Percentiles rank a stretch among this genome's conserved stretches.
Evolutionary conservation across 1,140 invertebrate species (phyloP).

Genomic region (Dendroctonus valens): DNA sequence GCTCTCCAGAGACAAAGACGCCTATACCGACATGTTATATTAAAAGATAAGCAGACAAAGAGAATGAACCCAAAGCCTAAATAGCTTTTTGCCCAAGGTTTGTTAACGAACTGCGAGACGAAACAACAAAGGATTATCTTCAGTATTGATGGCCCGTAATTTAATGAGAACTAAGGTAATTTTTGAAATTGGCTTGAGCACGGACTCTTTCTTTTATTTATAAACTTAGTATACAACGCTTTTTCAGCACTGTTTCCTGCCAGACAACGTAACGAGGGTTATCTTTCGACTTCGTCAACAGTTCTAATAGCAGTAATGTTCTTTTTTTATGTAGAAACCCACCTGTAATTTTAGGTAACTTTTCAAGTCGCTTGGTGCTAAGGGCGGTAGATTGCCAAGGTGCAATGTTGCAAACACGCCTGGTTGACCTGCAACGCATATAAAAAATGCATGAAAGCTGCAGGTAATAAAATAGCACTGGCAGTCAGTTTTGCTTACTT

Average conservation of each 20-base stretch:
- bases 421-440: conserved; percentile 68
- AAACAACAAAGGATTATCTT: not conserved
- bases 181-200: not conserved
- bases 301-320: too few relatives aligned
- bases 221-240: not conserved
- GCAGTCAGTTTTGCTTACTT: conserved; percentile 10
- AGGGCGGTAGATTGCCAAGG: conserved; percentile 37
- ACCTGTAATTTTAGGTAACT: conserved; percentile 38
- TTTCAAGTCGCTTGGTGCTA: conserved; percentile 32
- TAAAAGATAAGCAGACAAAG: too few relatives aligned
- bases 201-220: not conserved
- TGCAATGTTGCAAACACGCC: conserved; percentile 55
- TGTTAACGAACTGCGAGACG: not conserved
- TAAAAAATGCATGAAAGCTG: conserved; percentile 29
- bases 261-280: too few relatives aligned
- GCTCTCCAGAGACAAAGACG: too few relatives aligned
- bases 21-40: too few relatives aligned
- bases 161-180: not conserved
- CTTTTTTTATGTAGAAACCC: conserved; percentile 7
- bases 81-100: not conserved
- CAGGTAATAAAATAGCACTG: not conserved
- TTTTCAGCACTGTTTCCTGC: too few relatives aligned
- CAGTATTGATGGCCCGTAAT: conserved; percentile 1
- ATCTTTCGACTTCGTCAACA: too few relatives aligned
- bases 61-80: not conserved